phyloP scores from a whole-genome alignment of 1,140 invertebrate genomes.

The Drosophila orosa region DNA sequence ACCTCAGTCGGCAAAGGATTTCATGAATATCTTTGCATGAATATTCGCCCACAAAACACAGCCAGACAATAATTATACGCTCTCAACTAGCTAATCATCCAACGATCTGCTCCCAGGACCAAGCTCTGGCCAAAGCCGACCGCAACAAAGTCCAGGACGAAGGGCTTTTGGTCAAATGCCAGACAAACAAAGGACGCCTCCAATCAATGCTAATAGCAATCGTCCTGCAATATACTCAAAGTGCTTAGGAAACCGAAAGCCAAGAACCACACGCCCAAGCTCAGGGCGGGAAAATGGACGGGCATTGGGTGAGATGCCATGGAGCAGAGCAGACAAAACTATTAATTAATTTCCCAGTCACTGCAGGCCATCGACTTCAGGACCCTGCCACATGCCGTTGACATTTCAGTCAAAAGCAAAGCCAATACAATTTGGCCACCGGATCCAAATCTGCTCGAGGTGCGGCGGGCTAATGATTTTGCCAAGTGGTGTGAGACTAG shows the following conservation, averaged over 20 bases:
- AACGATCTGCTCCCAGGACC: constrained; percentile 10
- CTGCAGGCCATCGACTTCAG: constrained; percentile 61
- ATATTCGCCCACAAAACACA: constrained; percentile 10
- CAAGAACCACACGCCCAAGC: constrained; percentile 46
- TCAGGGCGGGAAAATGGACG: constrained; percentile 4
- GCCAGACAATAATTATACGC: constrained; percentile 32
- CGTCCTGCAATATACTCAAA: constrained; percentile 55
- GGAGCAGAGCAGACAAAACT: constrained; percentile 49
- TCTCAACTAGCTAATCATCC: constrained; percentile 41
- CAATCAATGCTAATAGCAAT: constrained; percentile 79
- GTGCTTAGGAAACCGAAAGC: constrained; percentile 76
- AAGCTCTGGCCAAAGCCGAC: constrained; percentile 36
- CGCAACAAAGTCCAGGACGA: constrained; percentile 55
- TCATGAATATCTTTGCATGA: constrained; percentile 13
- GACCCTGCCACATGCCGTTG: constrained; percentile 62
- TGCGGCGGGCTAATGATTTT: constrained; percentile 27
- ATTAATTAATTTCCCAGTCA: constrained; percentile 78
- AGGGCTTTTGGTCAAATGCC: constrained; percentile 60
- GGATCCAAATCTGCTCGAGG: constrained; percentile 26
- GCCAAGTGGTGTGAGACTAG: constrained; percentile 21
- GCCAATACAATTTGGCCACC: constrained; percentile 54
- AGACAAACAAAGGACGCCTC: constrained; percentile 67
- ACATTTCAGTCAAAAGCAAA: constrained; percentile 73
- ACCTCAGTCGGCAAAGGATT: constrained; percentile 4
- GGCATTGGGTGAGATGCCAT: neutral